Percentiles rank a stretch among this genome's conserved stretches.
Conservation (phyloP, 2,113 vertebrate species). For the Thryonomys swinderianus region DNA sequence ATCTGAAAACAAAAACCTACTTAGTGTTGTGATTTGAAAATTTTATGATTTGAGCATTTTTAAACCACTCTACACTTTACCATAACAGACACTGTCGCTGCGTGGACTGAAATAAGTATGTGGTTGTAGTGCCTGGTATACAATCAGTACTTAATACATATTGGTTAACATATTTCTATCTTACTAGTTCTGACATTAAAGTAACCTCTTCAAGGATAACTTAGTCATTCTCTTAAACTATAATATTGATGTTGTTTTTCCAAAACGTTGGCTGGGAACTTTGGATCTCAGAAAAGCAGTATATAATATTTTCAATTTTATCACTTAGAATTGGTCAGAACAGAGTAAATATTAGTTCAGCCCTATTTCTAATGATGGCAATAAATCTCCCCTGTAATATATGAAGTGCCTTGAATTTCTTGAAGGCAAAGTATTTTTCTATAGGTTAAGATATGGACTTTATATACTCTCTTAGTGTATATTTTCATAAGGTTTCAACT, state of each 20-base stretch:
- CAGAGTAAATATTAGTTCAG: neutral
- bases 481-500: slow-evolving; percentile 10
- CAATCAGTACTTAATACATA: neutral
- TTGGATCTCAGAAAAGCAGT: neutral
- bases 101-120: neutral
- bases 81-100: neutral
- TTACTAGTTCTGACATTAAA: slow-evolving; percentile 16
- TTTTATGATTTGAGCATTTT: slow-evolving; percentile 10
- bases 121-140: neutral
- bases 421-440: slow-evolving; percentile 20
- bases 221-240: neutral
- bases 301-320: neutral
- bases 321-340: neutral
- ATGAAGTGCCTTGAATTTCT: neutral
- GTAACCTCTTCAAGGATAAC: neutral
- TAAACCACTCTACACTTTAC: neutral
- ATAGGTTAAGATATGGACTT: slow-evolving; percentile 28
- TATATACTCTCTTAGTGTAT: neutral
- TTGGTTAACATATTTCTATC: neutral
- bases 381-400: neutral
- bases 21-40: neutral
- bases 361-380: neutral
- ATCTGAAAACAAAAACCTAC: neutral
- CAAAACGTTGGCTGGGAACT: neutral
- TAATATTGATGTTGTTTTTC: neutral